Conservation (phyloP, 2,888 invertebrate species). For the Ctena decussata region DNA sequence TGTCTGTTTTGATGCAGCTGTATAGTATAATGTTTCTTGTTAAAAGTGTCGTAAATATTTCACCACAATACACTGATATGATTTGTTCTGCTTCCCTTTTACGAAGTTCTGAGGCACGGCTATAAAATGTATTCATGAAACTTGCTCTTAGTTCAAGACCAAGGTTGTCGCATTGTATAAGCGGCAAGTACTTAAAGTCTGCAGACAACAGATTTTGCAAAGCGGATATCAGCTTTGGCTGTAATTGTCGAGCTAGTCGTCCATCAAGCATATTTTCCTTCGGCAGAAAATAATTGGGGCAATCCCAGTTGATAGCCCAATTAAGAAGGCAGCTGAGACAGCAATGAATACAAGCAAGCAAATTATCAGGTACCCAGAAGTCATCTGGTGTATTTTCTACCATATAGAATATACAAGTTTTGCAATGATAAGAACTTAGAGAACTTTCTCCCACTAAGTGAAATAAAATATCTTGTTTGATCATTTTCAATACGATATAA, state of each 20-base stretch:
- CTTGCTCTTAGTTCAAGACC: background rate
- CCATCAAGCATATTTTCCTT: slow-evolving; percentile 4
- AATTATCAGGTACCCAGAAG: slow-evolving; percentile 6
- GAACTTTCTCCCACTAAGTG: background rate
- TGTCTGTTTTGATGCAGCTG: background rate
- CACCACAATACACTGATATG: background rate
- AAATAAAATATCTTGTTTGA: background rate
- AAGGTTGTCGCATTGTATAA: background rate
- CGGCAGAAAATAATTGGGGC: slow-evolving; percentile 9
- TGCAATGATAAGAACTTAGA: background rate
- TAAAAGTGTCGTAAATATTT: background rate
- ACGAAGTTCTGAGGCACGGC: background rate
- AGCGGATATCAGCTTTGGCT: background rate
- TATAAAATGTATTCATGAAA: background rate
- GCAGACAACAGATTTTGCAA: background rate
- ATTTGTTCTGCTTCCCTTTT: background rate
- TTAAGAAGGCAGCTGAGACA: background rate
- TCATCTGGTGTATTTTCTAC: background rate
- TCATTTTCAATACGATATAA: background rate
- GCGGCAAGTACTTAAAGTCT: no score
- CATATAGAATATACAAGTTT: slow-evolving; percentile 2
- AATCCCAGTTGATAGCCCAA: background rate
- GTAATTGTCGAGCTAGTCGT: background rate
- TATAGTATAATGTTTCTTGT: background rate
- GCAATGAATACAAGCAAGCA: background rate